phyloP scores from a whole-genome alignment of 2,797 vertebrate genomes.

The Jordanella pulchra region DNA sequence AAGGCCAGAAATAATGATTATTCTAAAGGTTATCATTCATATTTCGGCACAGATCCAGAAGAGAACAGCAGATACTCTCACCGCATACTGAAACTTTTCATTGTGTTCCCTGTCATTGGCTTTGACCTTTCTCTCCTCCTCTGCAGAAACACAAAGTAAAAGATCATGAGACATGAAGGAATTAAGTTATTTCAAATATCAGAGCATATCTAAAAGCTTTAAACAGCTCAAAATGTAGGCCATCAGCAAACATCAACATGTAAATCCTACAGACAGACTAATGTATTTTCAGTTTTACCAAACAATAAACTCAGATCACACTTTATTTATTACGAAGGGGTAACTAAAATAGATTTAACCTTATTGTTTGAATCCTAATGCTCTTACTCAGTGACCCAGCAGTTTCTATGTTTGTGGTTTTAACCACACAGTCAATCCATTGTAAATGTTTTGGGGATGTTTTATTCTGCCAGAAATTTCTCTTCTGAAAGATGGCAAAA shows the following conservation, averaged over 20 bases:
- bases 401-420: slow-evolving; percentile 31
- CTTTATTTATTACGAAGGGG: background rate
- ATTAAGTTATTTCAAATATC: background rate
- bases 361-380: background rate
- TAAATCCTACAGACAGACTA: too few species aligned
- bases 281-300: background rate
- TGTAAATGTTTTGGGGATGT: slow-evolving; percentile 44
- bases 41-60: background rate
- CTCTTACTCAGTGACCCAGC: slow-evolving; percentile 17
- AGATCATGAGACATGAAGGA: background rate
- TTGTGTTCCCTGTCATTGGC: slow-evolving; percentile 93
- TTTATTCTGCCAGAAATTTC: slow-evolving; percentile 15
- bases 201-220: background rate
- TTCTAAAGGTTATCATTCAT: background rate
- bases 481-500: slow-evolving; percentile 54
- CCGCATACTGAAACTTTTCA: slow-evolving; percentile 94
- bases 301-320: background rate
- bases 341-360: slow-evolving; percentile 2
- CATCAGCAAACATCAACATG: too few species aligned
- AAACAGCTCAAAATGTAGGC: background rate
- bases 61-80: slow-evolving; percentile 67
- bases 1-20: background rate
- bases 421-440: slow-evolving; percentile 53
- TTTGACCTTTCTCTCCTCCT: slow-evolving; percentile 91
- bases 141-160: slow-evolving; percentile 68